Evolutionary conservation across 2,888 invertebrate species (phyloP), one percentile per base, ranked within the genome.

Genomic region (Ommatoiulus sabulosus): DNA sequence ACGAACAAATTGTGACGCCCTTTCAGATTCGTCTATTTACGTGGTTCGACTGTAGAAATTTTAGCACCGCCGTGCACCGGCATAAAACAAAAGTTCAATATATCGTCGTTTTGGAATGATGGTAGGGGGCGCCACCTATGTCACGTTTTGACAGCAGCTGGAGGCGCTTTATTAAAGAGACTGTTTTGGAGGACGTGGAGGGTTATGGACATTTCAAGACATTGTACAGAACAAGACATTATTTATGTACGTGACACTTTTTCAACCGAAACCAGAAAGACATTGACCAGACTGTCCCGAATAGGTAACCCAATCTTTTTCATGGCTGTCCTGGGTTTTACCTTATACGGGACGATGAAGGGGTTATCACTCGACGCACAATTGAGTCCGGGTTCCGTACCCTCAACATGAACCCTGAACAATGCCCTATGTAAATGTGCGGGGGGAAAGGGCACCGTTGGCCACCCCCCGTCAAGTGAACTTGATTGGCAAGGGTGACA

Each of bases 231-330:
- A n/a, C n/a, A n/a, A 52, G 63, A 63, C 63, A 63, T n/a, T 63
- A 63, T 63, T 63, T 63, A 63, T 63, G 52, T 15, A 52, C 52
- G 15, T 15, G 52, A 12, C 6, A 12, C 2, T 17, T 63, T 63
- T 8, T 63, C 4, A 3, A 63, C 63, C 63, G n/a, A 63, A 63
- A n/a, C 63, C n/a, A 12, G 52, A 15, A 52, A 7, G 15, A 46
- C 46, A 46, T 46, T 46, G 46, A 46, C 46, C 46, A 46, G 46
- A 52, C 52, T 3, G 15, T 52, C 15, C 15, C 52, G 52, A 52
- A 63, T n/a, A 63, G 63, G 63, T 63, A 63, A 63, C 63, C 63
- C 63, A 63, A 63, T 63, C 63, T 63, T 63, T 63, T 63, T 63
- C 63, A 63, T n/a, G 17, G n/a, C n/a, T 52, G 52, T 15, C 15